phyloP scores from a whole-genome alignment of 1,140 invertebrate genomes.

The Drosophila trapezifrons region DNA sequence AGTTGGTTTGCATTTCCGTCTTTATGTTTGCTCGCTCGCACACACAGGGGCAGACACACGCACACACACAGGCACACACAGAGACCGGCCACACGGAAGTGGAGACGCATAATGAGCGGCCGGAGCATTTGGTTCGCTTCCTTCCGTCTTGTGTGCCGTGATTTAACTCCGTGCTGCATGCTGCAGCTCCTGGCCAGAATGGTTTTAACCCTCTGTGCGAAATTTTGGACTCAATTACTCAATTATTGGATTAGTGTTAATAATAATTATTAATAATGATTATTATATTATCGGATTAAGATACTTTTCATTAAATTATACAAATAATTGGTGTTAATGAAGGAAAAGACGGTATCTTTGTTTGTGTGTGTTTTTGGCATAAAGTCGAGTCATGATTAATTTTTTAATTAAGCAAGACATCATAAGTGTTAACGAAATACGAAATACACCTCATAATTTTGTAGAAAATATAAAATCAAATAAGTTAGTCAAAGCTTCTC shows the following conservation, averaged over 20 bases:
- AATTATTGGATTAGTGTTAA: neutral
- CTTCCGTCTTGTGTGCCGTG: constrained; percentile 54
- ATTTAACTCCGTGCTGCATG: constrained; percentile 49
- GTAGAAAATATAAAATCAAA: no score
- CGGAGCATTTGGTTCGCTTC: constrained; percentile 66
- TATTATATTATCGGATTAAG: neutral
- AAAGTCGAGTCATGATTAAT: no score
- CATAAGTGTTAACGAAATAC: no score
- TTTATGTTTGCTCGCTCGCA: constrained; percentile 66
- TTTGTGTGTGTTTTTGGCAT: no score
- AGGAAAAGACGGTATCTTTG: no score
- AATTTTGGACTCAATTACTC: neutral
- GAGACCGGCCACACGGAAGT: constrained; percentile 17
- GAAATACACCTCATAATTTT: no score
- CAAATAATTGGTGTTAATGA: no score
- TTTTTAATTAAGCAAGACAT: no score
- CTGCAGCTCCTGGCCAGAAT: constrained; percentile 21
- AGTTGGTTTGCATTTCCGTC: constrained; percentile 75
- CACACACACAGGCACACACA: constrained; percentile 10
- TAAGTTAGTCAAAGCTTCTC: no score
- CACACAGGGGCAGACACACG: constrained; percentile 5
- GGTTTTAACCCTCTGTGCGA: constrained; percentile 27
- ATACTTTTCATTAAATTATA: no score
- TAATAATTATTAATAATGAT: neutral
- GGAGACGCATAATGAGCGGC: constrained; percentile 59